phyloP scores from a whole-genome alignment of 1,140 invertebrate species.

The Diorhabda elongata region DNA sequence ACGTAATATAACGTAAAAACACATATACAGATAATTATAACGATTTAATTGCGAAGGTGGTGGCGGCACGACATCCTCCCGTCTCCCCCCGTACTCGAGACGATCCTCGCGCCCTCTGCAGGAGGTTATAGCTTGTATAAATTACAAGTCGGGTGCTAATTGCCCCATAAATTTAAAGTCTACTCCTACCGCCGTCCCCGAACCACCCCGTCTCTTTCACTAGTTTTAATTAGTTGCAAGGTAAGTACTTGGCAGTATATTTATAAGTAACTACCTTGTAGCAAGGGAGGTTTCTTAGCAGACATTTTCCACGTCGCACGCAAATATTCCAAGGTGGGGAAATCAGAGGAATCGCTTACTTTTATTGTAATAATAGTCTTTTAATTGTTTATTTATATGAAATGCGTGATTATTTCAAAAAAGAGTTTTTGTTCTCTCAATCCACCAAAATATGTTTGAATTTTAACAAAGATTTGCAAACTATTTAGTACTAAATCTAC shows the following conservation, averaged over 20 bases:
- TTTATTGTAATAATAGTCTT: neutral
- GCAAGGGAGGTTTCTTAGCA: constrained; percentile 5
- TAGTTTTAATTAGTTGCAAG: constrained; percentile 43
- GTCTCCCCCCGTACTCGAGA: constrained; percentile 20
- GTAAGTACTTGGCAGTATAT: constrained; percentile 36
- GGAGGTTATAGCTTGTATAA: constrained; percentile 38
- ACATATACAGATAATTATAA: constrained; percentile 30
- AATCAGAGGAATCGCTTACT: neutral
- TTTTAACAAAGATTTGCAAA: too few species aligned
- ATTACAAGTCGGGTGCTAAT: constrained; percentile 42
- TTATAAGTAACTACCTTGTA: constrained; percentile 30
- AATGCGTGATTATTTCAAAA: too few species aligned
- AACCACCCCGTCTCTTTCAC: constrained; percentile 34
- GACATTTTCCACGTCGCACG: too few species aligned
- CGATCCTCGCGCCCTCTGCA: constrained; percentile 21
- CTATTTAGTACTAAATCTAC: too few species aligned
- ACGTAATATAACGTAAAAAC: too few species aligned
- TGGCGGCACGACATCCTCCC: neutral
- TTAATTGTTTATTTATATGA: neutral
- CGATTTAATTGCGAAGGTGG: constrained; percentile 29
- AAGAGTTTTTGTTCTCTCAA: too few species aligned
- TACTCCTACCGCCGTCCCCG: constrained; percentile 17
- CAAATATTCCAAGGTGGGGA: neutral
- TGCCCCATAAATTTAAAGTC: constrained; percentile 37
- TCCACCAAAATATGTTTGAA: too few species aligned